Base-by-base conservation (phyloP, 2,113 vertebrate genomes). In the Cynocephalus volans region DNA sequence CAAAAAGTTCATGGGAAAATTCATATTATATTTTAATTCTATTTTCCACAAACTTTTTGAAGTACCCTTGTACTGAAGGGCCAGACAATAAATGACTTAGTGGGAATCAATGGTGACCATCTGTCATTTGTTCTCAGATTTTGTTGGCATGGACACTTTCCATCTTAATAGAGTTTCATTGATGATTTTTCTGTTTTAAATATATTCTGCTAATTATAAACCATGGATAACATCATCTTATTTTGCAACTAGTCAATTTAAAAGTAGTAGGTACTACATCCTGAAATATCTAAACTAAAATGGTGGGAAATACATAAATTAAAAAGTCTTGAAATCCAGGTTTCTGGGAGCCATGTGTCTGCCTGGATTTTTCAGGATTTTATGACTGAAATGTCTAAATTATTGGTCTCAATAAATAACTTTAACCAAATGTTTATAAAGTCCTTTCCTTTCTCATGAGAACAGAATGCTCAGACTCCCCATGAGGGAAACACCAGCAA, bases 351-450 rank as follows among this genome's bases (percentile, higher is more conserved):
- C 17, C 14, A 1, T 28, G 62, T 69, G 6, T 9, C 5, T 21
- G 70, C 77, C 77, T 77, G 84, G 52, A 31, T 41, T n/a, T n/a
- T n/a, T 33, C n/a, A 28, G 52, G 58, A 7, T 10, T 56, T 58
- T 36, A 7, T 3, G 19, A 48, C 65, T 0, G n/a, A 62, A 54
- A 3, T 28, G 15, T 6, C 56, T n/a, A 8, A 6, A 3, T 0
- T 3, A 8, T 17, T 0, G 2, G 41, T 14, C 72, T 33, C 4
- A 28, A 1, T 65, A 11, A 64, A 6, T 17, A 33, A 60, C 31
- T 23, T 13, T 36, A 67, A 36, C 15, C 50, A n/a, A 77, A 31
- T 3, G 0, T 23, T 10, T 50, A 8, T 14, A 8, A 50, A 14
- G 36, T 4, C 73, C 86, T 23, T 21, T 31, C 36, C 72, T 14